Evolutionary conservation across 2,113 vertebrate genomes (phyloP).

Genomic region (Puntigrus tetrazona): DNA sequence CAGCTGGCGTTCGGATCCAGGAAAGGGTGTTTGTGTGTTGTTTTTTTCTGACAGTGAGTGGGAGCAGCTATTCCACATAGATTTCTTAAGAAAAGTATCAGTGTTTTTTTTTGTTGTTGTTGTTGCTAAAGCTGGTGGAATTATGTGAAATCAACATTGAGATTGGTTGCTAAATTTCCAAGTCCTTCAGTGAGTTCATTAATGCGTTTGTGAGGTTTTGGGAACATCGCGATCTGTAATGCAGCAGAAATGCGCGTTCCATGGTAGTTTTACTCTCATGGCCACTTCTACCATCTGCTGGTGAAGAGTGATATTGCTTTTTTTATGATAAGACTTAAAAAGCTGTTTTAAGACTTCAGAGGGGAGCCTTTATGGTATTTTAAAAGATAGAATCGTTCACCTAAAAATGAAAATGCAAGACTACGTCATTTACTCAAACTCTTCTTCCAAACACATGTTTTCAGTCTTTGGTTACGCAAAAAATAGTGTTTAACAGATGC

Average conservation of each 20-base stretch:
- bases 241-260: background rate
- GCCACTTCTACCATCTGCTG: background rate
- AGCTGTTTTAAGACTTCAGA: background rate
- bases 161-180: background rate
- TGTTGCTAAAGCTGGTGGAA: too few species aligned
- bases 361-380: background rate
- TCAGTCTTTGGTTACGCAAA: background rate
- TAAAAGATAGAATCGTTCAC: background rate
- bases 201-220: background rate
- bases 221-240: background rate
- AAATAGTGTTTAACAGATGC: background rate
- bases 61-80: background rate
- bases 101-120: too few species aligned
- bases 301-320: background rate
- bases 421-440: background rate
- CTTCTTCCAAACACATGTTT: background rate
- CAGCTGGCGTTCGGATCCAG: conserved; percentile 12
- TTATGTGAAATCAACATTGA: too few species aligned
- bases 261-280: background rate
- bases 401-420: background rate
- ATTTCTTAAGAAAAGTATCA: background rate
- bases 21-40: background rate
- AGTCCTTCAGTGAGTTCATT: background rate
- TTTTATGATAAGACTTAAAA: background rate
- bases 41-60: conserved; percentile 5